Conservation (phyloP, 2,797 vertebrate species). For the Trichosurus vulpecula region DNA sequence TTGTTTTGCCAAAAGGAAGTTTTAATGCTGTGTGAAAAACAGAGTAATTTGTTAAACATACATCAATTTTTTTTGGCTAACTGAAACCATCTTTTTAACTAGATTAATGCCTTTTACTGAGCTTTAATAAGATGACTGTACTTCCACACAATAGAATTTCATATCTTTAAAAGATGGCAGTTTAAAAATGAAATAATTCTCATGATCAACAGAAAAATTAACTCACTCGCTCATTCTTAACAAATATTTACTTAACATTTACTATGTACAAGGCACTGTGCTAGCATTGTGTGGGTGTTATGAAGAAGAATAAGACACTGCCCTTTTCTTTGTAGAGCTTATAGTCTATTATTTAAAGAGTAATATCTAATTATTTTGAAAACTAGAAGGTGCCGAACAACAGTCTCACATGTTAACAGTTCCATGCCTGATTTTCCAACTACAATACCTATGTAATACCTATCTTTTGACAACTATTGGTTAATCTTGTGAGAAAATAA, state of each 20-base stretch:
- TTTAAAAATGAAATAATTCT: constrained; percentile 26
- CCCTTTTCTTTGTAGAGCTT: background rate
- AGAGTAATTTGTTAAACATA: constrained; percentile 60
- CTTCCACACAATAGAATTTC: background rate
- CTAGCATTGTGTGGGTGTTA: background rate
- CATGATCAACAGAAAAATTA: background rate
- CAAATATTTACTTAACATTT: background rate
- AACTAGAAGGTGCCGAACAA: background rate
- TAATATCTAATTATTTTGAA: background rate
- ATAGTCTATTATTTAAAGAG: background rate
- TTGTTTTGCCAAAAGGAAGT: constrained; percentile 98
- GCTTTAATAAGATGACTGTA: background rate
- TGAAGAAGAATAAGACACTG: background rate
- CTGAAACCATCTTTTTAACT: background rate
- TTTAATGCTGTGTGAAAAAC: constrained; percentile 90
- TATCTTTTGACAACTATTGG: background rate
- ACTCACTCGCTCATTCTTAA: background rate
- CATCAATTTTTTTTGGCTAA: background rate
- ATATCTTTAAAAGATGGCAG: constrained; percentile 6
- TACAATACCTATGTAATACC: background rate
- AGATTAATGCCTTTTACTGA: constrained; percentile 40
- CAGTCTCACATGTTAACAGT: background rate
- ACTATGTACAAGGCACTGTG: background rate
- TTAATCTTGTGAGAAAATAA: background rate
- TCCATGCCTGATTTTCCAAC: background rate